Evolutionary conservation across 1,140 invertebrate genomes (phyloP), one percentile per base, ranked within the genome.

Genomic region (Caenorhabditis remanei): DNA sequence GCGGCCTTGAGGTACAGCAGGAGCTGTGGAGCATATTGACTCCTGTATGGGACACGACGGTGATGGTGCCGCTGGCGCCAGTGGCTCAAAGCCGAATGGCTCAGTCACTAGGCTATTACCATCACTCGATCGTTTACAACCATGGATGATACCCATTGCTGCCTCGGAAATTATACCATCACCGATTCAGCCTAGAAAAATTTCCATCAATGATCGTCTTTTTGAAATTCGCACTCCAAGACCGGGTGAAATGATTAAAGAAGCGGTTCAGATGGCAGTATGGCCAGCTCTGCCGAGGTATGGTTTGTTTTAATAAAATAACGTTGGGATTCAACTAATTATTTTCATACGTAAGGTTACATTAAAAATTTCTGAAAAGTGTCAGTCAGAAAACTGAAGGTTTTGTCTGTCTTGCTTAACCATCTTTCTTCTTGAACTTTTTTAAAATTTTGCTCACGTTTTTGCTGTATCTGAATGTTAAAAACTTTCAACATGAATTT

Each of bases 161-260:
- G 85, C 82, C 6, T 61, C 55, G 11, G 65, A 89, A 79, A 75
- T 91, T 24, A 83, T 91, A 16, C 90, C 90, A 71, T 91, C 90
- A 32, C 90, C 90, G 40, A 91, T 91, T 63, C 88, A 90, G 43
- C 90, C 90, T 58, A 58, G 89, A 53, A 91, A 91, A 86, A 84
- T 91, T 2, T 90, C 90, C n/a, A 87, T 58, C 24, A 53, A 56
- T 50, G 87, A 85, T 56, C 87, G 63, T 32, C 79, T 83, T 41
- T 85, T 85, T 67, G 87, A 85, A 87, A 61, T 75, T 46, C 48
- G 50, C 21, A 85, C 87, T 8, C 87, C 87, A 19, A 16, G 87
- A 61, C 83, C 87, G 19, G 83, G 63, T 16, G 83, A 84, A 48
- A 85, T 85, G 83, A 88, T 88, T 2, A 88, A 85, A 53, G 87